Base-by-base conservation (phyloP, 1,140 invertebrate genomes). In the Pseudachorutes palmiensis region DNA sequence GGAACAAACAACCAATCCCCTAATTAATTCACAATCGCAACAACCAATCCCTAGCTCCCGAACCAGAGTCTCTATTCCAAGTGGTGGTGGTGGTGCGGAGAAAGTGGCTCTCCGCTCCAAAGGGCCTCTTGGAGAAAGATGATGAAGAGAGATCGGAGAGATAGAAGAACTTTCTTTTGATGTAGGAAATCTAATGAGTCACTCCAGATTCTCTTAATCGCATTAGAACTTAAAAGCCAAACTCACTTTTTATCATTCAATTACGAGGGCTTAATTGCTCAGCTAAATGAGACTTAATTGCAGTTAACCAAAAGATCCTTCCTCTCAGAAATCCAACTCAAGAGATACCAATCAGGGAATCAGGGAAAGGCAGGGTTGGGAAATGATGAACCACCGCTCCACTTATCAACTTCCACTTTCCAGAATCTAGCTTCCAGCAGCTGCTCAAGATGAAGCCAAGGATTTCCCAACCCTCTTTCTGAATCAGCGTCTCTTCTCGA, bases 141-240 rank as follows among this genome's bases (percentile, higher is more conserved):
- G 12, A 16, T 24, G 24, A 55, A 24, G 51, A 55, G 51, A 55
- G 51, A 55, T 16, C 5, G 12, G 12, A 55, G 51, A 55, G 9
- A 22, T 9, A 24, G 51, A 55, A 9, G 9, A 9, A 55, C 51
- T 55, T 45, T 55, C 51, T 55, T 55, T 55, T 55, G 51, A 55
- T 55, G 12, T 55, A 55, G 51, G 24, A 24, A 55, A 55, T 55
- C 51, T 55, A 55, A 55, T 55, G 51, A 55, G 12, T 55, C 51
- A 55, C 51, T 55, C 51, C 51, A 55, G 51, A 55, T 55, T 55
- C 51, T 55, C 51, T 16, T 55, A 55, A 55, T 55, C 51, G 51
- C 51, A 55, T 55, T 55, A 55, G 5, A 55, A 55, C 51, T 16
- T 55, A 55, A 55, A 55, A 55, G 51, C 51, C 51, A 55, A 24